Conservation (phyloP, 1,140 invertebrate genomes). For the Eumeta japonica region DNA sequence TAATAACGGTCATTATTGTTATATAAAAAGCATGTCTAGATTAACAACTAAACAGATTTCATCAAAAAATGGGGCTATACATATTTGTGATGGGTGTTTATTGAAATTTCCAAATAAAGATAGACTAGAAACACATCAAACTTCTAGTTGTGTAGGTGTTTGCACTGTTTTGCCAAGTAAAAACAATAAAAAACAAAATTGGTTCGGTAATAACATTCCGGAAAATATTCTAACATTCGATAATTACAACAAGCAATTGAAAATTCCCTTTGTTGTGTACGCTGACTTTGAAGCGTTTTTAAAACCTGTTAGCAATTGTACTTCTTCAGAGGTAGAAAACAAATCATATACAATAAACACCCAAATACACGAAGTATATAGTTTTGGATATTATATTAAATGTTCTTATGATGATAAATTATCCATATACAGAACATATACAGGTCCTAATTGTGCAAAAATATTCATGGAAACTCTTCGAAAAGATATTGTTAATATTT, state of each 20-base stretch:
- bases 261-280: conserved; percentile 26
- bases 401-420: conserved; percentile 33
- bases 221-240: conserved; percentile 22
- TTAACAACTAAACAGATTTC: conserved; percentile 21
- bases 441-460: conserved; percentile 21
- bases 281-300: conserved; percentile 33
- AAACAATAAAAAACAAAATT: conserved; percentile 12
- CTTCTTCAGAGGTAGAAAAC: conserved; percentile 11
- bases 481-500: conserved; percentile 16
- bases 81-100: conserved; percentile 33
- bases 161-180: conserved; percentile 13
- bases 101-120: conserved; percentile 18
- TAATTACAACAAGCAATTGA: conserved; percentile 21
- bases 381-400: conserved; percentile 35
- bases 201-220: conserved; percentile 11
- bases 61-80: conserved; percentile 13
- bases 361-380: conserved; percentile 30
- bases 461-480: conserved; percentile 24
- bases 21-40: conserved; percentile 28
- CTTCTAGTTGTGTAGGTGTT: conserved; percentile 20
- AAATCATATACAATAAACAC: conserved; percentile 16
- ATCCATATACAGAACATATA: conserved; percentile 22
- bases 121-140: conserved; percentile 17
- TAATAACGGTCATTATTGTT: conserved; percentile 23
- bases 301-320: conserved; percentile 16